Evolutionary conservation across 2,888 invertebrate genomes (phyloP), one percentile per base, ranked within the genome.

Genomic region (Cyclophora punctaria): DNA sequence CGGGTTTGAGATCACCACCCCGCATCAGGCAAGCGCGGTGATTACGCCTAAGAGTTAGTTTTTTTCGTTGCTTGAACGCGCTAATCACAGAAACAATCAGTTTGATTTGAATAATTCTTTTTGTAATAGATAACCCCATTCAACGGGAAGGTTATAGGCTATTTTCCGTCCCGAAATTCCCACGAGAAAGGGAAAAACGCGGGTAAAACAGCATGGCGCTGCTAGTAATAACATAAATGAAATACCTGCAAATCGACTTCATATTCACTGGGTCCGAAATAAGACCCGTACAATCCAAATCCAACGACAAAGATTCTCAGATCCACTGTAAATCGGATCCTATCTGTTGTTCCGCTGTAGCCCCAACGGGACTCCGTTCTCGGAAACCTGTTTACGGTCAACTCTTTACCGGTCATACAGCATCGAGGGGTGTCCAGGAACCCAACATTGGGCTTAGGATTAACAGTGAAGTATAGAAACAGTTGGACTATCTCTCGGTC

Each of bases 361-460:
- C 95, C 95, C 96, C 96, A 96, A 51, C 95, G 87, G 35, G 92
- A 92, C 70, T 95, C 95, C 0, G 93, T 93, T 70, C 94, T 92
- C 40, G 92, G 92, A 75, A 96, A 96, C 59, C 90, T 73, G 53
- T 92, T 92, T 35, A 93, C 93, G 0, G 92, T 92, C 65, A 93
- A 89, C 69, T 95, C 95, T 67, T 94, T 94, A 2, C 95, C 95
- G 4, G 93, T 93, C 90, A 94, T 92, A 59, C 93, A 93, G 70
- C 94, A 94, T 34, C 95, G 83, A 0, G 94, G 94, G 20, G 90
- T 90, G 67, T 93, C 91, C 51, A 92, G 81, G 75, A 95, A 95
- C 5, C 90, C 91, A 44, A 94, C 92, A 46, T 91, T 84, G 0
- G 95, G 95, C 69, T 95, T 95, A 0, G 95, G 94, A 70, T 94